phyloP scores from a whole-genome alignment of 2,113 vertebrate genomes.

The Scomber colias region DNA sequence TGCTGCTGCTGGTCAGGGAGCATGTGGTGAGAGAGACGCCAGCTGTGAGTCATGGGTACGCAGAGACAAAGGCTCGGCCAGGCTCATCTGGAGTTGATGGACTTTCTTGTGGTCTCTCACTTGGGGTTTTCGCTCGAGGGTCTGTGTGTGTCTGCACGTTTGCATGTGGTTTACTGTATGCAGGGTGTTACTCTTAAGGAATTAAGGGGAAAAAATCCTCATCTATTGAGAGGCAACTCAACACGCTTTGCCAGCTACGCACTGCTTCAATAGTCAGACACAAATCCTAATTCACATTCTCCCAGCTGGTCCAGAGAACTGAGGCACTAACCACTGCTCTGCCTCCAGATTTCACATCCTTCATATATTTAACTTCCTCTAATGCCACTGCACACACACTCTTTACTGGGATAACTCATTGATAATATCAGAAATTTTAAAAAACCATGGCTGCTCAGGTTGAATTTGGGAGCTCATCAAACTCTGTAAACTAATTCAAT shows the following conservation, averaged over 20 bases:
- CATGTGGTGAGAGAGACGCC: slow-evolving; percentile 34
- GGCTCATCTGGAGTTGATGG: slow-evolving; percentile 31
- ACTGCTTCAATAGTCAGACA: background rate
- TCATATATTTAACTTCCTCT: slow-evolving; percentile 29
- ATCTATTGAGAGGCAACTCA: background rate
- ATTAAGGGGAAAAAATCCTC: background rate
- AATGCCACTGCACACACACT: slow-evolving; percentile 30
- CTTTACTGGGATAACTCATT: slow-evolving; percentile 5
- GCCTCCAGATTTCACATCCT: background rate
- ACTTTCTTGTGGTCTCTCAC: slow-evolving; percentile 15
- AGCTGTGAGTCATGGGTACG: slow-evolving; percentile 9
- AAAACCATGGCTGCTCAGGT: slow-evolving; percentile 18
- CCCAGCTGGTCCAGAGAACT: background rate
- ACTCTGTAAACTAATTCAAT: background rate
- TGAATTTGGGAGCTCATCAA: background rate
- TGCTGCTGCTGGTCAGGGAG: slow-evolving; percentile 30
- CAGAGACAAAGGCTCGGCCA: background rate
- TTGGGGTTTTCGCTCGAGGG: background rate
- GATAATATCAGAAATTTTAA: slow-evolving; percentile 44
- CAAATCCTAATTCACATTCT: background rate
- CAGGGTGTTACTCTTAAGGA: background rate
- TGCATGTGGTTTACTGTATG: background rate
- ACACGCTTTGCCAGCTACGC: background rate
- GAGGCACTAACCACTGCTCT: background rate
- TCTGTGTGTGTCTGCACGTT: background rate